Evolutionary conservation across 2,113 vertebrate genomes (phyloP).

Genomic region (Tiliqua scincoides): DNA sequence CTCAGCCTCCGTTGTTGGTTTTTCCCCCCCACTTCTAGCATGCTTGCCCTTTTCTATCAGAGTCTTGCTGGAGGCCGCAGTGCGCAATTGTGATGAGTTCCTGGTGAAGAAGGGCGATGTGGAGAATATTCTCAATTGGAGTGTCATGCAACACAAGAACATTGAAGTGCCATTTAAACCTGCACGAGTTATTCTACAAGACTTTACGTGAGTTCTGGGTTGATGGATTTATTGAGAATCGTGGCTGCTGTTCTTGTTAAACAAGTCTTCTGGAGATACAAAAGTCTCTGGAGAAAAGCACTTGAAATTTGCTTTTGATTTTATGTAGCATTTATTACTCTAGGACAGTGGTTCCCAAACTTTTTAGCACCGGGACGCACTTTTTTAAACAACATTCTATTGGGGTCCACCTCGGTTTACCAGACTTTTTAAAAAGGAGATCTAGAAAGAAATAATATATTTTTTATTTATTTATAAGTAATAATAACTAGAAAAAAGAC

Average conservation of each 20-base stretch:
- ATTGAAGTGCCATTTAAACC: constrained; percentile 96
- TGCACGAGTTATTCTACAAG: constrained; percentile 95
- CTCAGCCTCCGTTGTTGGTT: constrained; percentile 24
- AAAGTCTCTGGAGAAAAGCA: neutral
- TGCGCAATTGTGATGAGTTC: constrained; percentile 95
- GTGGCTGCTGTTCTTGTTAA: neutral
- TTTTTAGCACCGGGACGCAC: no score
- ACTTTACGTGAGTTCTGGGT: constrained; percentile 90
- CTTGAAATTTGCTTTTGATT: neutral
- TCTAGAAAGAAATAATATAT: no score
- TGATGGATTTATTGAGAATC: no score
- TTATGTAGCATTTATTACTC: neutral
- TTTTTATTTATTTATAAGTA: no score
- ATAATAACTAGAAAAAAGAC: no score
- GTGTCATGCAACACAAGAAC: constrained; percentile 82
- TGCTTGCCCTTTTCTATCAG: constrained; percentile 92
- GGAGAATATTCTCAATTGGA: constrained; percentile 95
- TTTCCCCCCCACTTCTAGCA: constrained; percentile 68
- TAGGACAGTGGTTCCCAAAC: no score
- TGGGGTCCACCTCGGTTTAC: no score
- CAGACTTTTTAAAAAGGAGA: no score
- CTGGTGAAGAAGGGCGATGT: constrained; percentile 90
- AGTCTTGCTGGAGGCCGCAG: constrained; percentile 90
- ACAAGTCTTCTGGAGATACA: neutral
- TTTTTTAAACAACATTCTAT: no score